phyloP scores from a whole-genome alignment of 1,140 invertebrate species.

The Potamilus streckersoni region DNA sequence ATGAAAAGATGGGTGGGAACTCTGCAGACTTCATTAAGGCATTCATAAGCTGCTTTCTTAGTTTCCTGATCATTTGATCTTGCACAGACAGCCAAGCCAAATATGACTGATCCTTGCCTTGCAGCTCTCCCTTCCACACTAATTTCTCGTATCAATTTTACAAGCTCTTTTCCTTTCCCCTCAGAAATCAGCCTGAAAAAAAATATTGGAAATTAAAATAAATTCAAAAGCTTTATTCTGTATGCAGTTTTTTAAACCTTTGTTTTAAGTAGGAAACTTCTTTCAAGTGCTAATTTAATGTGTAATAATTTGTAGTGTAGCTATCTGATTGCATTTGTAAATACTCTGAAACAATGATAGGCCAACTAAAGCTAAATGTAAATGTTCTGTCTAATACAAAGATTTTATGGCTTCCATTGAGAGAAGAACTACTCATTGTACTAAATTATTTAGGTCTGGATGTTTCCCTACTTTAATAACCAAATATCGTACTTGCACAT shows the following conservation, averaged over 20 bases:
- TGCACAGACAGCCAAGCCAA: too few relatives aligned
- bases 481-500: not conserved
- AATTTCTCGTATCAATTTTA: constrained; percentile 55
- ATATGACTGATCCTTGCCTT: too few relatives aligned
- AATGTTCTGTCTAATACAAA: too few relatives aligned
- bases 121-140: constrained; percentile 53
- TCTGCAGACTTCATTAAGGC: too few relatives aligned
- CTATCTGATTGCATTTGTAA: not conserved
- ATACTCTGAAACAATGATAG: not conserved
- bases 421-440: not conserved
- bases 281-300: not conserved
- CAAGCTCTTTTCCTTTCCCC: constrained; percentile 55
- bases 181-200: constrained; percentile 51
- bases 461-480: not conserved
- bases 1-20: too few relatives aligned
- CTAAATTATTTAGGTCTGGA: not conserved
- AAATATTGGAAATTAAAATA: not conserved
- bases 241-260: not conserved
- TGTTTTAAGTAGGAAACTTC: not conserved
- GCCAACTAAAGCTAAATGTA: too few relatives aligned
- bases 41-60: too few relatives aligned
- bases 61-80: too few relatives aligned
- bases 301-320: not conserved
- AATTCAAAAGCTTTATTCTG: not conserved
- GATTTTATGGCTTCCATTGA: too few relatives aligned